Percentiles rank a stretch among this genome's conserved stretches.
Conservation (phyloP, 1,140 invertebrate species). For the Drosophila ogumai region DNA sequence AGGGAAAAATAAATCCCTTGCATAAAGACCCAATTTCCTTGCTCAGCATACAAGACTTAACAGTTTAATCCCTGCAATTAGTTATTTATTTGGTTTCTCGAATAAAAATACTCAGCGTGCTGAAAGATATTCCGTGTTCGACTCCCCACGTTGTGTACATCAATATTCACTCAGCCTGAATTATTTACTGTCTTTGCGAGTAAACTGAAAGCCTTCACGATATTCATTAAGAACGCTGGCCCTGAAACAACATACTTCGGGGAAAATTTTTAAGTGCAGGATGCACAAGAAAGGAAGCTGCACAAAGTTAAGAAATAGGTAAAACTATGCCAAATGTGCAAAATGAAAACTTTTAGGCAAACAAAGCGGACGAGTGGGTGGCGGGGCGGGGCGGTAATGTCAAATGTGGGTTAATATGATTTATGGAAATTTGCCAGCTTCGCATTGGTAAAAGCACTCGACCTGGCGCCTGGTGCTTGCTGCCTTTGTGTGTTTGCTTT, state of each 20-base stretch:
- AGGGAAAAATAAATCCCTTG: not conserved
- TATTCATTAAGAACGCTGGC: conserved; percentile 21
- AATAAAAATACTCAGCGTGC: not conserved
- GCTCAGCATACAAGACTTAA: not conserved
- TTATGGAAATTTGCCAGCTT: conserved; percentile 73
- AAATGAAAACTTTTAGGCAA: conserved; percentile 54
- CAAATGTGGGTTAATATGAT: conserved; percentile 76
- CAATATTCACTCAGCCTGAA: conserved; percentile 38
- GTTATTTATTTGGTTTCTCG: not conserved
- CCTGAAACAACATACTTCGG: conserved; percentile 18
- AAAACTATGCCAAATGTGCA: conserved; percentile 57
- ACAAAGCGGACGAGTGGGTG: conserved; percentile 17
- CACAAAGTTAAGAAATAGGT: conserved; percentile 15
- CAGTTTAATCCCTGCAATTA: not conserved
- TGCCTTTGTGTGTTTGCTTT: conserved; percentile 54
- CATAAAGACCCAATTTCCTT: not conserved
- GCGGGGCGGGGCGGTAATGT: conserved; percentile 25
- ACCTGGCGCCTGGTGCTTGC: conserved; percentile 16
- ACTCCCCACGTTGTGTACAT: conserved; percentile 7
- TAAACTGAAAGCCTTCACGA: conserved; percentile 21
- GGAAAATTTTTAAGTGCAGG: conserved; percentile 34
- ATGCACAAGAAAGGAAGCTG: conserved; percentile 22
- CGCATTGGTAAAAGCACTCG: conserved; percentile 58
- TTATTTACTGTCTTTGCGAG: conserved; percentile 20
- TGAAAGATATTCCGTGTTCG: conserved; percentile 21